phyloP scores from a whole-genome alignment of 2,797 vertebrate genomes.

The Phoebastria nigripes region DNA sequence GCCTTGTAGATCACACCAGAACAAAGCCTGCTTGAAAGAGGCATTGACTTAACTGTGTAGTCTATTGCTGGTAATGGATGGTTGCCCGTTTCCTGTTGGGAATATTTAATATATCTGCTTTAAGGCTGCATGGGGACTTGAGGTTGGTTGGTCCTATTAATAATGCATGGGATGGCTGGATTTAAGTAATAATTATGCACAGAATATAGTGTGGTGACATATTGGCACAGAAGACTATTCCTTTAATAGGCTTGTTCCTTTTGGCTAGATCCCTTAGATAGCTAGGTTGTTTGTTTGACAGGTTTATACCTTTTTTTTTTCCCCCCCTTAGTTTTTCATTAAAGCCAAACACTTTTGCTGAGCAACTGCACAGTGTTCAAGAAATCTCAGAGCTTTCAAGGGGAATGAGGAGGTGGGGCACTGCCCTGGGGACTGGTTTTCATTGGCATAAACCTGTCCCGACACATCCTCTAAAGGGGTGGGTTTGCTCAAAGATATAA shows the following conservation, averaged over 20 bases:
- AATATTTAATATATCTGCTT: constrained; percentile 44
- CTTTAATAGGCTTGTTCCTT: constrained; percentile 55
- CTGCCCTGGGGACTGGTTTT: neutral
- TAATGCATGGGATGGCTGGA: constrained; percentile 49
- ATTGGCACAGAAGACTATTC: constrained; percentile 29
- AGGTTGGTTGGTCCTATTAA: constrained; percentile 49
- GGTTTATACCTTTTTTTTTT: neutral
- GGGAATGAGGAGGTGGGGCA: neutral
- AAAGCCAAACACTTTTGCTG: neutral
- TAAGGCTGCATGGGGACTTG: constrained; percentile 31
- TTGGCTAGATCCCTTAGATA: constrained; percentile 47
- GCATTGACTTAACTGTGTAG: neutral
- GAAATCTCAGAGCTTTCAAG: neutral
- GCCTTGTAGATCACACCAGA: neutral
- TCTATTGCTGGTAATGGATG: neutral
- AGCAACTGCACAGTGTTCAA: neutral
- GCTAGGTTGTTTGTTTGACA: constrained; percentile 54
- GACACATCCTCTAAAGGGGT: neutral
- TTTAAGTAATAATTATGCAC: constrained; percentile 57
- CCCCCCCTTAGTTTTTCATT: neutral
- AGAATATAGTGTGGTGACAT: constrained; percentile 37
- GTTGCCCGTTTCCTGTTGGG: constrained; percentile 5
- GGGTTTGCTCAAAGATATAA: neutral
- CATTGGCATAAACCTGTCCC: neutral
- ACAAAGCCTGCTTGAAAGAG: constrained; percentile 17